Base-by-base conservation (phyloP, 2,113 vertebrate genomes). In the Orthochromis malagaraziensis region DNA sequence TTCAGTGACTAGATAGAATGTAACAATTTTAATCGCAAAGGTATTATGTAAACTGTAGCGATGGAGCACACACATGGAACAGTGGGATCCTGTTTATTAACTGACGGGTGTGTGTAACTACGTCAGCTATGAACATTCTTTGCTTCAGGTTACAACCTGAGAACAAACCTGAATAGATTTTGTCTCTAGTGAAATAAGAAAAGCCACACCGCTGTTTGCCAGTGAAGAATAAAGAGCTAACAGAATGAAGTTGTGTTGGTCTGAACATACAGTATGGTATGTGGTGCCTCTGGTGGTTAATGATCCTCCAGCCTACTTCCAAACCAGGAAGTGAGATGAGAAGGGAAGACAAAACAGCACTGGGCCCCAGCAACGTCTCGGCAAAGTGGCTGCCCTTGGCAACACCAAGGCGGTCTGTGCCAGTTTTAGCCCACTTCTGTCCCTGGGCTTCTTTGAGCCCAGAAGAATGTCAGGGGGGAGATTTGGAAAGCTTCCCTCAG, bases 311-410 rank as follows among this genome's bases (percentile, higher is more conserved):
- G 33, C 58, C 81, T 89, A 53, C 75, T 89, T 84, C 81, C 90
- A 91, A 93, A 96, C 91, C 92, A 96, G 94, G 93, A 95, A 97
- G 94, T 95, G 95, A 95, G 94, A 95, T 96, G 92, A 94, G 83
- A 92, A 90, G 54, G 24, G 81, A 93, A 95, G 87, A 94, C 88
- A 94, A 95, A 96, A 95, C 88, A 88, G 49, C 60, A 49, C 83
- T 91, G 90, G 88, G 90, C 87, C 95, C 91, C 90, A 92, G 94
- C 92, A 95, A 95, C 91, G 82, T 91, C 92, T 95, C 88, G 26
- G 91, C 84, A 93, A 88, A 94, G 93, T 91, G 90, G 92, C 88
- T 95, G 94, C 95, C 95, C 95, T 84, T 96, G 95, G 96, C 95
- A 96, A 96, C 95, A 40, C 70, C 4, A 14, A 75, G 92, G 94